Conservation (phyloP, 2,113 vertebrate species). For the Alligator sinensis region DNA sequence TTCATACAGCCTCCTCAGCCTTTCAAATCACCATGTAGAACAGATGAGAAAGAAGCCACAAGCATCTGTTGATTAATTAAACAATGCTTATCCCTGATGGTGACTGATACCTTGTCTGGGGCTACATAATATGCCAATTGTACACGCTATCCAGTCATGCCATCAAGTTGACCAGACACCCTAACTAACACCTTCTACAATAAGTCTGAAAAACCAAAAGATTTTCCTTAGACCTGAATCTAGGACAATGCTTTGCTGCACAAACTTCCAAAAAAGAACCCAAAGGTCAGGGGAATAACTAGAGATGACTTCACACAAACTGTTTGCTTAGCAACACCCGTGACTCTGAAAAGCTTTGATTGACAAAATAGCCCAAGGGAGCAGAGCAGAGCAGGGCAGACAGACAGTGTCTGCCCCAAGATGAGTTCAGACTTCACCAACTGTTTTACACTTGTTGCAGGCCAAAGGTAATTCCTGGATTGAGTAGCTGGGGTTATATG, state of each 20-base stretch:
- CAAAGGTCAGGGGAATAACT: neutral
- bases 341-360: neutral
- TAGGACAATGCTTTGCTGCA: neutral
- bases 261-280: neutral
- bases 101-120: accelerated
- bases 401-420: neutral
- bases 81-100: neutral
- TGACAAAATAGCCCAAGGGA: neutral
- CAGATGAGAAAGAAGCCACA: neutral
- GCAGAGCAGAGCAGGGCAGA: neutral
- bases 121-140: neutral
- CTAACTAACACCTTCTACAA: neutral
- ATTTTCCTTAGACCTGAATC: neutral
- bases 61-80: neutral
- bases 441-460: neutral
- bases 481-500: neutral
- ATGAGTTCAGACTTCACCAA: neutral
- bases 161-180: neutral
- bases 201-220: neutral
- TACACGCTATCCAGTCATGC: neutral
- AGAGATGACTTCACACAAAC: neutral
- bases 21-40: neutral
- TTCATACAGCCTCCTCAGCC: neutral
- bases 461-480: neutral
- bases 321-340: neutral